A percentile compares a stretch with the other conserved stretches of the same genome.
phyloP scores from a whole-genome alignment of 2,888 invertebrate species.

The Portevinia maculata region DNA sequence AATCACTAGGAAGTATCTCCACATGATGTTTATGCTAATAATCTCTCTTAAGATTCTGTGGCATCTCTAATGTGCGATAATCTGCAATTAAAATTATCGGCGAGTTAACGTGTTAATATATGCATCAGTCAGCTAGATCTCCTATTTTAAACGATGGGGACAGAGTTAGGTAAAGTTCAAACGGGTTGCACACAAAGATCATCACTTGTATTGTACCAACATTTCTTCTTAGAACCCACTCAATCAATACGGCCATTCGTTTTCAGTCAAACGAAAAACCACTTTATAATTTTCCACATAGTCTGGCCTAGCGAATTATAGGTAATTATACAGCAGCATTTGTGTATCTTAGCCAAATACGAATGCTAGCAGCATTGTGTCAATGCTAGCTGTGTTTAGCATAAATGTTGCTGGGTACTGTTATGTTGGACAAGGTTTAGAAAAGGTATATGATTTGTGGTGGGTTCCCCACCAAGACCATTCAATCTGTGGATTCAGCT shows the following conservation, averaged over 20 bases:
- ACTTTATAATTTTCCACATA: slow-evolving; percentile 24
- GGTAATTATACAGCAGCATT: slow-evolving; percentile 59
- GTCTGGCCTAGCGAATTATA: slow-evolving; percentile 50
- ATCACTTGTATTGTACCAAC: slow-evolving; percentile 9
- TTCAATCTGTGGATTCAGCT: slow-evolving; percentile 40
- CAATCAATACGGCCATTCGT: slow-evolving; percentile 31
- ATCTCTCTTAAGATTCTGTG: slow-evolving; percentile 20
- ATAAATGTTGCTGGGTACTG: slow-evolving; percentile 44
- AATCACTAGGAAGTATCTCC: slow-evolving; percentile 23
- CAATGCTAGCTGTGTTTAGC: slow-evolving; percentile 64
- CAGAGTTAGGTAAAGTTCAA: slow-evolving; percentile 63
- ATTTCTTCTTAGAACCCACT: slow-evolving; percentile 44
- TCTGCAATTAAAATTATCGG: slow-evolving; percentile 59
- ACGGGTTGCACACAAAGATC: slow-evolving; percentile 38
- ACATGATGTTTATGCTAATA: slow-evolving; percentile 30
- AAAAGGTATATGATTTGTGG: slow-evolving; percentile 24
- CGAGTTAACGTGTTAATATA: slow-evolving; percentile 41
- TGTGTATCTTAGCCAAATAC: slow-evolving; percentile 33
- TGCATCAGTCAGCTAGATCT: slow-evolving; percentile 1
- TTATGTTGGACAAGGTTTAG: slow-evolving; percentile 57
- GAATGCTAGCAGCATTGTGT: slow-evolving; percentile 63
- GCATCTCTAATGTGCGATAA: slow-evolving; percentile 40
- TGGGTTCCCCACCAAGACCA: not conserved
- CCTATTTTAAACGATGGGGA: slow-evolving; percentile 30
- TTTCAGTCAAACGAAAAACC: not conserved